Percentiles rank a stretch among this genome's conserved stretches.
Conservation (phyloP, 2,113 vertebrate species). For the Aepyceros melampus region DNA sequence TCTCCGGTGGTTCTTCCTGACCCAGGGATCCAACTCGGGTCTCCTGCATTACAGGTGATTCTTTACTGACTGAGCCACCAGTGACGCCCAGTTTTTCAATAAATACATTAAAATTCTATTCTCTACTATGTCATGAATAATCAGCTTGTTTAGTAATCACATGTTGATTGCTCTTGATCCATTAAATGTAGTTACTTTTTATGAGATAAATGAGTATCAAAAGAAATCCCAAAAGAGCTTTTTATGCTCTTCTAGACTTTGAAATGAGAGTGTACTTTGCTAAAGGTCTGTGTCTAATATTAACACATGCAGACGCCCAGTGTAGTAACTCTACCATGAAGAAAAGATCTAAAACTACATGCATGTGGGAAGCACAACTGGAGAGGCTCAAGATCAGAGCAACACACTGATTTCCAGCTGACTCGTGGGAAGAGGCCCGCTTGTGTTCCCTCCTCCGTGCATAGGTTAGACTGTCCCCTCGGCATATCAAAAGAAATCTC, state of each 20-base stretch:
- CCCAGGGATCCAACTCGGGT: background rate
- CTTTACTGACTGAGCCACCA: background rate
- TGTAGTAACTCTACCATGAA: background rate
- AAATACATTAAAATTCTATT: background rate
- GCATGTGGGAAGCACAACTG: background rate
- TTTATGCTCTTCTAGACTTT: background rate
- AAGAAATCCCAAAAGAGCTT: background rate
- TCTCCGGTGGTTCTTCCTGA: background rate
- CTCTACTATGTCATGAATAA: background rate
- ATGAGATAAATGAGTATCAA: background rate
- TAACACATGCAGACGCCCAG: background rate
- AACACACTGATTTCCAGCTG: background rate
- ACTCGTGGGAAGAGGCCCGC: accelerated
- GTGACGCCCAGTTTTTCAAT: background rate
- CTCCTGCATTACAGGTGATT: background rate
- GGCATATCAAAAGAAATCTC: background rate
- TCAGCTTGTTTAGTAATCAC: background rate
- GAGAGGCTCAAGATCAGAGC: background rate
- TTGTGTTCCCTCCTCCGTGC: accelerated
- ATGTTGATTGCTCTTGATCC: background rate
- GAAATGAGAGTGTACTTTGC: background rate
- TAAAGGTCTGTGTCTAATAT: background rate
- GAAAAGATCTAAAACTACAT: background rate
- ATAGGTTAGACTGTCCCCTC: background rate
- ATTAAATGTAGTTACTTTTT: background rate